Conservation (phyloP, 2,888 invertebrate species). For the Drosophila pegasa region DNA sequence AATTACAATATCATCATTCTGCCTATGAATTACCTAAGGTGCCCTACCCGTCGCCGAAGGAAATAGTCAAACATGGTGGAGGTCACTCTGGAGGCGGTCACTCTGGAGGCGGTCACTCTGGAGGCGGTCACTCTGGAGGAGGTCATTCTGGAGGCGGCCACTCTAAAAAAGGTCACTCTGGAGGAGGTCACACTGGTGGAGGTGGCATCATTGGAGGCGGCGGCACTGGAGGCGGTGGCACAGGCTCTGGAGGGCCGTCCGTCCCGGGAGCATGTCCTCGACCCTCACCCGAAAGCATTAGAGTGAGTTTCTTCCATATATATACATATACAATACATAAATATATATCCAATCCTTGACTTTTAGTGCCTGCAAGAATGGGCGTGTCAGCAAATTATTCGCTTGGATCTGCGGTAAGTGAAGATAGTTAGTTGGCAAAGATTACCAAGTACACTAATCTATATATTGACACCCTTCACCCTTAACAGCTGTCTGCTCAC, state of each 20-base stretch:
- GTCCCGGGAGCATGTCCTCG: slow-evolving; percentile 38
- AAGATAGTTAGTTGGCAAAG: not conserved
- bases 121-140: not conserved
- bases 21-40: not conserved
- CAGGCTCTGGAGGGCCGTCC: no score
- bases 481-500: slow-evolving; percentile 67
- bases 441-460: not conserved
- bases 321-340: not conserved
- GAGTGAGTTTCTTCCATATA: slow-evolving; percentile 44
- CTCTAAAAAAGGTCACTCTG: no score
- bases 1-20: not conserved
- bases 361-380: slow-evolving; percentile 71
- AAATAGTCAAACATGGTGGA: not conserved
- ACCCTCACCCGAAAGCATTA: slow-evolving; percentile 58
- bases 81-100: slow-evolving; percentile 1
- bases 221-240: not conserved
- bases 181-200: not conserved
- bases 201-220: slow-evolving; percentile 7
- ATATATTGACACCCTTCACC: slow-evolving; percentile 1
- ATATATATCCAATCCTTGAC: not conserved
- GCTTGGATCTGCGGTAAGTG: slow-evolving; percentile 75
- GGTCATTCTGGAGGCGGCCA: not conserved
- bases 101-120: not conserved
- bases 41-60: not conserved
- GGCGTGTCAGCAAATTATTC: slow-evolving; percentile 73